Evolutionary conservation across 2,888 invertebrate genomes (phyloP), one percentile per base, ranked within the genome.

Genomic region (Luperina nickerlii): DNA sequence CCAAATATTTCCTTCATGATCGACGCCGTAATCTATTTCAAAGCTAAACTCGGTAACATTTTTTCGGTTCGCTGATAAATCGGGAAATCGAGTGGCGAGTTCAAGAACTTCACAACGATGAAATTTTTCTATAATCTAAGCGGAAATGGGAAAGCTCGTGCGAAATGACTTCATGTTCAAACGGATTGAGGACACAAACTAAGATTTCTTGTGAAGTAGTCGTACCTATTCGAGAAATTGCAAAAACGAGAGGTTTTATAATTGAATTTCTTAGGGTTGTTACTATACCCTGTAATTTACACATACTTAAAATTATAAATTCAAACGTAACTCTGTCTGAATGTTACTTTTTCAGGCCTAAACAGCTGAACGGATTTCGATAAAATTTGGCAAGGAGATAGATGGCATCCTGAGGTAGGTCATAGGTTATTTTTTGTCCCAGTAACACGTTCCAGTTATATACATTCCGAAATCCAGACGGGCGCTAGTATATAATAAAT

Each of bases 61-160:
- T 81, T 72, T 65, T 82, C 83, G 42, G 74, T 77, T 79, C 32
- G 48, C 75, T 79, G 85, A 87, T 80, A 83, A 84, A 82, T 81
- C 82, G 74, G 76, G 79, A 85, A 89, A 89, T 88, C 76, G 84
- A 84, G 78, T 84, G 87, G 82, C 67, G 71, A 83, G 81, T 83
- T 85, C 88, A 82, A 88, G 85, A 88, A 89, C 81, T 89, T 88
- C 83, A 81, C 81, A 82, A 68, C 79, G 81, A 76, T 74, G 84
- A 80, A 82, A 79, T 77, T 83, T 81, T 83, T 84, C 82, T 84
- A 84, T 87, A 89, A 88, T 89, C 85, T 83, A 85, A 89, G 77
- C 87, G 88, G 89, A 89, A 89, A 89, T 89, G 85, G 81, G 74
- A 89, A 89, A 68, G 82, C 81, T 82, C 80, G 84, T 73, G 83